Evolutionary conservation across 2,113 vertebrate genomes (phyloP).

Genomic region (Caretta caretta): DNA sequence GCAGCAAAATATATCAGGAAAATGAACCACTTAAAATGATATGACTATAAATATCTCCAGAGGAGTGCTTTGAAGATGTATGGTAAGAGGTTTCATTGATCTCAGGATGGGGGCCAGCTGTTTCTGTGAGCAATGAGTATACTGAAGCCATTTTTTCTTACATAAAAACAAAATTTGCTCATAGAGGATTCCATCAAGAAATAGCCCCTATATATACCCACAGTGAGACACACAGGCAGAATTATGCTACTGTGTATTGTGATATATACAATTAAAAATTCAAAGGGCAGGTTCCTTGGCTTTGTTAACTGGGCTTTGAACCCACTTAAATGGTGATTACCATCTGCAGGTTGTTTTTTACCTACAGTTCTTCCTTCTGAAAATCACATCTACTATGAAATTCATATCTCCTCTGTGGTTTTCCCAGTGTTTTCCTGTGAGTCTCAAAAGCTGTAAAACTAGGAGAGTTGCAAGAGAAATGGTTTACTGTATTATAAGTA

Average conservation of each 20-base stretch:
- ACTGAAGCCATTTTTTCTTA: background rate
- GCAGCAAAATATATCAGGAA: constrained; percentile 7
- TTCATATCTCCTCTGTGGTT: background rate
- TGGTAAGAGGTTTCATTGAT: background rate
- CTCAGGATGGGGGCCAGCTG: background rate
- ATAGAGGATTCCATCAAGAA: constrained; percentile 4
- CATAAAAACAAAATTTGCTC: background rate
- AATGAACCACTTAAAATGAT: background rate
- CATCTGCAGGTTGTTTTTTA: constrained; percentile 13
- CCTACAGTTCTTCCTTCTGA: background rate
- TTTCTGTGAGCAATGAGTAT: background rate
- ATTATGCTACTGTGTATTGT: background rate
- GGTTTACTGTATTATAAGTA: constrained; percentile 63
- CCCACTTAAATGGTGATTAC: constrained; percentile 2
- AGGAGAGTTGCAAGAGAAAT: constrained; percentile 22
- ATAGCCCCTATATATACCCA: background rate
- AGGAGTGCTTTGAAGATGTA: background rate
- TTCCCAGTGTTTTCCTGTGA: background rate
- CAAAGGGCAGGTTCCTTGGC: background rate
- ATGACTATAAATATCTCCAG: background rate
- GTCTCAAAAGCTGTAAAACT: constrained; percentile 43
- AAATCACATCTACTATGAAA: constrained; percentile 9
- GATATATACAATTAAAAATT: background rate
- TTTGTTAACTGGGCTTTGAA: constrained; percentile 1
- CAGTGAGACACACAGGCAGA: background rate